Base-by-base conservation (phyloP, 2,797 vertebrate genomes). In the Takifugu ocellatus region DNA sequence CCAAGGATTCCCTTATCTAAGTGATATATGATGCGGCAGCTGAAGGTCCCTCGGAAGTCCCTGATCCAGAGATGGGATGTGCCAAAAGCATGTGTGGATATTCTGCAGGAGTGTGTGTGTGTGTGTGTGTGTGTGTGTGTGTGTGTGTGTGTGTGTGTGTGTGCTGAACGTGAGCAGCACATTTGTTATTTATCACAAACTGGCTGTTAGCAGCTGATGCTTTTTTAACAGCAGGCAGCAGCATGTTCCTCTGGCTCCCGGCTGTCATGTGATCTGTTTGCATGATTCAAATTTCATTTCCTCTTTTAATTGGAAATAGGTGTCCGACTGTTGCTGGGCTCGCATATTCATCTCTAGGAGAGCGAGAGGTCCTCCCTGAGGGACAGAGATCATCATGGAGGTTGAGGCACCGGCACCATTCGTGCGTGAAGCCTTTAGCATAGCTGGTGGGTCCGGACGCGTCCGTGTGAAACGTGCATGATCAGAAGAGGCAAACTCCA, bases 1-100 rank as follows among this genome's bases (percentile, higher is more conserved):
- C 51, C 33, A 63, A 64, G 61, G 65, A 82, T 71, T 80, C 73
- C 72, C 55, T 79, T 84, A 79, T 84, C 78, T 66, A 12, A 48
- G 54, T 85, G 75, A 85, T 79, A 49, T 70, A 82, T 73, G 64
- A 84, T 68, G 67, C 51, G 36, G 50, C 0, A 26, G 49, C 62
- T 65, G 70, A 72, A 72, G 54, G 70, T 79, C 73, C 66, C 70
- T 51, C 25, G 66, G 71, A 79, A 75, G 67, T 68, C 68, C 42
- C 68, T 63, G 72, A 77, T 77, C 49, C 48, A 62, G 67, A 69
- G 70, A 81, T 77, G 58, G 70, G 56, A 78, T 72, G 52, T 60
- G 48, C 44, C 68, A 53, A 43, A 45, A 17, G 42, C 52, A 10
- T 61, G 55, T 45, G 51, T 70, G 9, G 49, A 5, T 57, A 39